Conservation (phyloP, 2,113 vertebrate species). For the Aegithalos caudatus region DNA sequence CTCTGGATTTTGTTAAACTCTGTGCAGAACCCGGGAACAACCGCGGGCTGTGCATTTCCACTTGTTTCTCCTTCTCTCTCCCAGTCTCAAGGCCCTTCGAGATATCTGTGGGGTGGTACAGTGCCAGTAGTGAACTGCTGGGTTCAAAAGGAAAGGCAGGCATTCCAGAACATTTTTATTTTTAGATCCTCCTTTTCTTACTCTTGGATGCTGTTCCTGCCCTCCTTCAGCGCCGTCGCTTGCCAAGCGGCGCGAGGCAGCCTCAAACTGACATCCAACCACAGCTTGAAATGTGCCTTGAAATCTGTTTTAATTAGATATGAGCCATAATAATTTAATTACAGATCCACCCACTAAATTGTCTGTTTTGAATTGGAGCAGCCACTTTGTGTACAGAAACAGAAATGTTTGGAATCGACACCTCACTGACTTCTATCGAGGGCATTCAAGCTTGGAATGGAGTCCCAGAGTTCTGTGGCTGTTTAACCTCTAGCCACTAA, state of each 20-base stretch:
- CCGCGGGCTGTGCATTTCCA: neutral
- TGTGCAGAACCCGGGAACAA: neutral
- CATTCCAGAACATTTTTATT: neutral
- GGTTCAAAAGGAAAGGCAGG: neutral
- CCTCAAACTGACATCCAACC: conserved; percentile 36
- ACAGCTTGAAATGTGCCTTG: conserved; percentile 62
- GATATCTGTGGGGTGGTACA: neutral
- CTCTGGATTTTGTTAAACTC: neutral
- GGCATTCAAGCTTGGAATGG: neutral
- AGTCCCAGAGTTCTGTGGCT: neutral
- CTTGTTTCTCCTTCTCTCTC: neutral
- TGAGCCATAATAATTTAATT: conserved; percentile 64
- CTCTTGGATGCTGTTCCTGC: conserved; percentile 11
- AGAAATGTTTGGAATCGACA: neutral
- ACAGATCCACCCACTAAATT: conserved; percentile 59
- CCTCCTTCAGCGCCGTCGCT: neutral
- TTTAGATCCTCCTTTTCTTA: neutral
- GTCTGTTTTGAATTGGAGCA: conserved; percentile 38
- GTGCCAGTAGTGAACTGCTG: neutral
- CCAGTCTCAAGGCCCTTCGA: neutral
- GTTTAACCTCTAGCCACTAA: conserved; percentile 15
- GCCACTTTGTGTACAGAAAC: conserved; percentile 39
- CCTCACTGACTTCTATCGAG: neutral
- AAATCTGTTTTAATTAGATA: conserved; percentile 64
- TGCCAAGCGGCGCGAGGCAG: conserved; percentile 32